A percentile compares a stretch with the other conserved stretches of the same genome.
Conservation (phyloP, 2,797 vertebrate species). For the Forpus xanthops region DNA sequence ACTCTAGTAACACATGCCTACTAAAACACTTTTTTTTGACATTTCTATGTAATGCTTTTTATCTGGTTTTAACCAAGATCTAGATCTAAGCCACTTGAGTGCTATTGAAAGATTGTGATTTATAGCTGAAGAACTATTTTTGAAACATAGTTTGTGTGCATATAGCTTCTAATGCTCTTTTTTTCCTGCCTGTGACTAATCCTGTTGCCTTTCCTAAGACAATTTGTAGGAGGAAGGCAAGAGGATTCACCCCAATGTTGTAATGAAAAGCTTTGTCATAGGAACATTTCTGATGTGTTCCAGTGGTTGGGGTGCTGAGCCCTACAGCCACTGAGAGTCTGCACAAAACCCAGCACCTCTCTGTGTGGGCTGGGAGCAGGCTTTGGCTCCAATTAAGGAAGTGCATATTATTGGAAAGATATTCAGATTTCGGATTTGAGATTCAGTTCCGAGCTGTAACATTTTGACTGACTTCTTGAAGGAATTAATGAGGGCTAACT, state of each 20-base stretch:
- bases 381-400: background rate
- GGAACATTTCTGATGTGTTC: background rate
- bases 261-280: background rate
- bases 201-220: conserved; percentile 12
- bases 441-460: background rate
- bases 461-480: background rate
- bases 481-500: background rate
- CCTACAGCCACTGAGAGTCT: background rate
- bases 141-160: conserved; percentile 30
- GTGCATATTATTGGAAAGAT: background rate
- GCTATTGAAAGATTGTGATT: background rate
- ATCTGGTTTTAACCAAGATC: background rate
- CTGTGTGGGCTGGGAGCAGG: background rate
- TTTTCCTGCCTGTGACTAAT: conserved; percentile 47
- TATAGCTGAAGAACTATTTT: conserved; percentile 4
- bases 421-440: background rate
- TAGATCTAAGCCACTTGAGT: background rate
- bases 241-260: background rate
- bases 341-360: background rate
- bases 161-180: conserved; percentile 6
- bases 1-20: background rate
- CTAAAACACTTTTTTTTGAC: background rate
- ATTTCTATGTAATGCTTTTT: background rate
- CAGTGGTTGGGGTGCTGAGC: background rate
- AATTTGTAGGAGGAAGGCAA: conserved; percentile 28